Evolutionary conservation across 2,113 vertebrate species (phyloP), one percentile per base, ranked within the genome.

Genomic region (Dromaius novaehollandiae): DNA sequence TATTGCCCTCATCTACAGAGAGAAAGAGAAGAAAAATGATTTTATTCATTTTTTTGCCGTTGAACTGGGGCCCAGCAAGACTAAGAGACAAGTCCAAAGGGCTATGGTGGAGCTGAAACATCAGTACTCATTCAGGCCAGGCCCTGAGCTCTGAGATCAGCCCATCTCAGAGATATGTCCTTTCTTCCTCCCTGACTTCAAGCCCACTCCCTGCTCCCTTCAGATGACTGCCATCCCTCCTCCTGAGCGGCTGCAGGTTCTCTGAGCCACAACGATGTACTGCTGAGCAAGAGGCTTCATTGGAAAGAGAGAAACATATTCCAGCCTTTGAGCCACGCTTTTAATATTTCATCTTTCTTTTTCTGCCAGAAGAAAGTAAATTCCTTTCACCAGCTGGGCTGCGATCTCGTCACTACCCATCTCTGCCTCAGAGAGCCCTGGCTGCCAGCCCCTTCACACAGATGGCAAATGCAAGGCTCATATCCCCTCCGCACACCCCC

Each of bases 401-500:
- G 86, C 90, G 82, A 28, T 4, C 50, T 16, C 75, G 5, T 32
- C 86, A 63, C 48, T 84, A 19, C 74, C 4, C 8, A 58, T 80
- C 93, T 18, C 74, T 30, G 75, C 44, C 88, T 40, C 90, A 64
- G 82, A 24, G 22, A 79, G 81, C 38, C 46, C 94, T 82, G 94
- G 93, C 95, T 90, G 86, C 79, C 79, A 82, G 73, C 68, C 46
- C 64, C 87, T 55, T 13, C 9, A 46, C 84, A 63, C 97, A 98
- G 94, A 95, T 85, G 79, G 96, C 16, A 55, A 95, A 79, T 6
- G 38, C 81, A 78, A 64, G 42, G 51, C 71, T 96, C 75, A 2
- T 6, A 28, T 68, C 55, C 89, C 95, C 65, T 19, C 88, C 93
- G 16, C 70, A 32, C 58, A 58, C 81, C 25, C 56, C 58, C 61